These are phyloP conservation scores for Pyrgus malvae DNA, from an alignment of 2,888 invertebrate species.

Conservation along the genomic window DNA sequence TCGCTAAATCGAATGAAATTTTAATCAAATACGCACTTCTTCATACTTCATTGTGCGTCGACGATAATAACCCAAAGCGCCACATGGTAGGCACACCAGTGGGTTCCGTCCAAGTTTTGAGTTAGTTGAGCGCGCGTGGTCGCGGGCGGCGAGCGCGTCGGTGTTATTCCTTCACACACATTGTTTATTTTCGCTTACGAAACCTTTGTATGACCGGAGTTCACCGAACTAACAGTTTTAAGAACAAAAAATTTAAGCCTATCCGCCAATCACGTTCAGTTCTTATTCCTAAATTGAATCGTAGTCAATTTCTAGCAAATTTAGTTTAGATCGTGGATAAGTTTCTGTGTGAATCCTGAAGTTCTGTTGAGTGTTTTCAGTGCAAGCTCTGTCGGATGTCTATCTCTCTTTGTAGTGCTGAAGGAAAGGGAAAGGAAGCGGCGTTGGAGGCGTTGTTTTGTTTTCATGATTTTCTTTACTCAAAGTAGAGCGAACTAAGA, in stretches of 20 bases:
- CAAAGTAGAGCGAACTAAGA: constrained; percentile 60
- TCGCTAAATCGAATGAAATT: constrained; percentile 58
- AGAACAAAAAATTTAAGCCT: constrained; percentile 22
- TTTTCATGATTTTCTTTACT: constrained; percentile 69
- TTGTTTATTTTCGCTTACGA: constrained; percentile 64
- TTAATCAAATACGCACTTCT: constrained; percentile 63
- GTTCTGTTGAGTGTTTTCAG: constrained; percentile 72
- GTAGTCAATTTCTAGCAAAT: constrained; percentile 3
- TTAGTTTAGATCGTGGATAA: constrained; percentile 25
- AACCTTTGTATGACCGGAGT: constrained; percentile 36
- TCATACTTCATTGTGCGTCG: constrained; percentile 57
- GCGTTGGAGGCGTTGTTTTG: constrained; percentile 64
- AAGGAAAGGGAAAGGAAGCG: constrained; percentile 74
- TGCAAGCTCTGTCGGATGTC: constrained; percentile 62
- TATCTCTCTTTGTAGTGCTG: constrained; percentile 61
- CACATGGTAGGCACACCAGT: constrained; percentile 49
- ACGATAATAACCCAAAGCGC: constrained; percentile 69
- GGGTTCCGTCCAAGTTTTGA: constrained; percentile 51
- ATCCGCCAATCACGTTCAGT: constrained; percentile 45
- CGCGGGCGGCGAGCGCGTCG: constrained; percentile 59
- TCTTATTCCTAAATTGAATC: constrained; percentile 37
- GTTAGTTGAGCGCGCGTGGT: constrained; percentile 57
- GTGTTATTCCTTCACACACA: constrained; percentile 50
- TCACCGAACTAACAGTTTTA: constrained; percentile 18
- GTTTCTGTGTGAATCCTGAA: constrained; percentile 63